Conservation (phyloP, 2,113 vertebrate species). For the Etia nguti region DNA sequence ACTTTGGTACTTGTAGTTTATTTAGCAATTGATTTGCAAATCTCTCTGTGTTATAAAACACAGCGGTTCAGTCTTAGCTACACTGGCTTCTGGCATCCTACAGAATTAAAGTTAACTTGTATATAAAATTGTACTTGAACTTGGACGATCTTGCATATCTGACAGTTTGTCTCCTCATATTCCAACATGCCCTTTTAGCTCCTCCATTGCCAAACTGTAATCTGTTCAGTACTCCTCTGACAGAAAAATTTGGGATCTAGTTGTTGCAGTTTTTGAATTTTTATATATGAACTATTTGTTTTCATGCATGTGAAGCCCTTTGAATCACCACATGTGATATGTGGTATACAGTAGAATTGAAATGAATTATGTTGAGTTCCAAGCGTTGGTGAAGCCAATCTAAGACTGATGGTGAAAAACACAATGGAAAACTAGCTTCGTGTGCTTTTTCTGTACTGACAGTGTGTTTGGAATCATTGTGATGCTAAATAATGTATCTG, state of each 20-base stretch:
- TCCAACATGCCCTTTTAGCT: background rate
- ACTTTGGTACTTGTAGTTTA: background rate
- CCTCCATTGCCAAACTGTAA: background rate
- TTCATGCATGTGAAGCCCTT: background rate
- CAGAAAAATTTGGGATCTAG: background rate
- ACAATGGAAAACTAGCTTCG: background rate
- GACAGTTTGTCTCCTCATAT: background rate
- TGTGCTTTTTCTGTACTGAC: background rate
- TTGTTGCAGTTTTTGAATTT: background rate
- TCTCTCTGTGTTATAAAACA: background rate
- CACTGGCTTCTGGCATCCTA: background rate
- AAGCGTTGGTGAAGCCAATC: fast-evolving
- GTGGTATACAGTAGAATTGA: background rate
- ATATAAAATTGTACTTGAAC: background rate
- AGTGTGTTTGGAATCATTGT: background rate
- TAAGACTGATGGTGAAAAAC: background rate
- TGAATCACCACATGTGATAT: background rate
- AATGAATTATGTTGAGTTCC: background rate
- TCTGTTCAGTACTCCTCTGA: background rate
- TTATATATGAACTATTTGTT: background rate
- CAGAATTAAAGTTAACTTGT: background rate
- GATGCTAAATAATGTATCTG: background rate
- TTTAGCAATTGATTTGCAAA: background rate
- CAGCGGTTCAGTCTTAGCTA: background rate
- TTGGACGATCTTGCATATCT: background rate